Conservation (phyloP, 2,113 vertebrate genomes). For the Proterorhinus semilunaris region DNA sequence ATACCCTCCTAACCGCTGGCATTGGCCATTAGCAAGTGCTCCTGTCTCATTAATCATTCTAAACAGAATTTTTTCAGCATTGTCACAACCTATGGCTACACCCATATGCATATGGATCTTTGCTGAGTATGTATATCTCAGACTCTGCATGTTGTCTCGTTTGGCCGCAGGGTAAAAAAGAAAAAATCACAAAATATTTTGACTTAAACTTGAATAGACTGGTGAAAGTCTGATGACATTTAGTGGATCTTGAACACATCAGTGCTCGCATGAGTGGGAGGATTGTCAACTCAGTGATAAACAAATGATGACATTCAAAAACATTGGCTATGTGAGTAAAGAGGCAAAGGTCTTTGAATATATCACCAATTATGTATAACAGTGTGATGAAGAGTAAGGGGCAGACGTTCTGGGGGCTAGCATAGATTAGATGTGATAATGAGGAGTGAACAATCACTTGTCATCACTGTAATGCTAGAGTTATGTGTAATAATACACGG, state of each 20-base stretch:
- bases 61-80: neutral
- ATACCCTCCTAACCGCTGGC: too few species aligned
- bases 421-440: slow-evolving; percentile 54
- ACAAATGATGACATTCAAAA: slow-evolving; percentile 69
- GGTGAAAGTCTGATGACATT: slow-evolving; percentile 2
- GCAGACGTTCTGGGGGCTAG: slow-evolving; percentile 48
- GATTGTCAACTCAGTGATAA: slow-evolving; percentile 36
- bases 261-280: slow-evolving; percentile 41
- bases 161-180: neutral
- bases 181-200: too few species aligned
- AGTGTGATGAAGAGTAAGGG: slow-evolving; percentile 54
- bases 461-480: slow-evolving; percentile 62
- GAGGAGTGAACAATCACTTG: slow-evolving; percentile 45
- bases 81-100: slow-evolving; percentile 30
- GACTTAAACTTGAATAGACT: neutral
- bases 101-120: slow-evolving; percentile 27
- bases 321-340: slow-evolving; percentile 55
- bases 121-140: slow-evolving; percentile 20
- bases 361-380: slow-evolving; percentile 71
- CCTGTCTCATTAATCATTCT: too few species aligned
- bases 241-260: slow-evolving; percentile 47
- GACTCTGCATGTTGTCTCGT: neutral
- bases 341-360: slow-evolving; percentile 62
- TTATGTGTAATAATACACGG: slow-evolving; percentile 57
- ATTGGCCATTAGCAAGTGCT: too few species aligned